Base-by-base conservation (phyloP, 1,140 invertebrate genomes). In the Polyergus mexicanus region DNA sequence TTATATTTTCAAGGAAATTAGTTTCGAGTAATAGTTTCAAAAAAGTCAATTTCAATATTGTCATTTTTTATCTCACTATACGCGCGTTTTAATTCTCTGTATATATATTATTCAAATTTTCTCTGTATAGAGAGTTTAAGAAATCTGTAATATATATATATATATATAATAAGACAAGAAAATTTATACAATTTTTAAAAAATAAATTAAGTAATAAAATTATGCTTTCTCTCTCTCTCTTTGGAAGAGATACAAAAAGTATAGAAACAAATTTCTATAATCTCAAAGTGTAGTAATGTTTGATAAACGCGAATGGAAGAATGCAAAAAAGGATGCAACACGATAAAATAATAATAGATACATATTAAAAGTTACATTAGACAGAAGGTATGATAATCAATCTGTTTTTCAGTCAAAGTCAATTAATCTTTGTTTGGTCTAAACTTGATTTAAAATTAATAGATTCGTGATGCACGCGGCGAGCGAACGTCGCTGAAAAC, bases 401-500 rank as follows among this genome's bases (percentile, higher is more conserved):
- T 78, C 32, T 32, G 22, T 32, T 32, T 63, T 62, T 63, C 58
- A 41, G 28, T 56, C 25, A 68, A 68, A 68, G 16, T 60, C 58
- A 62, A 76, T 65, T 72, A 75, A 56, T 38, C 56, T 38, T 56
- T 77, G 28, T 58, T 80, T 78, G 41, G 89, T 90, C 72, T 75
- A 74, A 72, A 38, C 19, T 65, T 74, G 58, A 25, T 83, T 76
- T 32, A 58, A 19, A 71, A 19, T 32, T 32, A 54, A 19, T 66
- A 28, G 3, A 25, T 19, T 32, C 16, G 47, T 22, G 19, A 16
- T 22, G 19, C 19, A 16, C 65, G n/a, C 38, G 19, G 22, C 8
- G 2, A 11, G 1, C 28, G 6, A 25, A 54, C 47, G 58, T 63
- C 25, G 80, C 69, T 75, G 16, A 51, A 84, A 84, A 77, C 81